Evolutionary conservation across 2,888 invertebrate species (phyloP), one percentile per base, ranked within the genome.

Genomic region (Congeria kusceri): DNA sequence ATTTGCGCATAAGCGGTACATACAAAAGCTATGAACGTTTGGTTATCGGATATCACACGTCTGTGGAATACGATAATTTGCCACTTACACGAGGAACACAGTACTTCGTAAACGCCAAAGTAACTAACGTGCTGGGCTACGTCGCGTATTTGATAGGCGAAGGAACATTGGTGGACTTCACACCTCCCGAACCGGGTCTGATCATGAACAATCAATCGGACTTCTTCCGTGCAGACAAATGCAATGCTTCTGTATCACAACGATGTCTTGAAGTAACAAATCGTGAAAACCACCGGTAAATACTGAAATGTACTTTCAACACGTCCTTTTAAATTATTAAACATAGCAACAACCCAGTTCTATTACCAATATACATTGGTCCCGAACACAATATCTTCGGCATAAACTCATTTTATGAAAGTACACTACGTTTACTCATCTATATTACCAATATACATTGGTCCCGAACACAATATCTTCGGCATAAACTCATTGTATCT

Each of bases 141-240:
- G 74, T 68, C 23, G 79, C 80, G 11, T 79, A 75, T 58, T 47
- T 87, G 20, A 46, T 84, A 15, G 86, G 88, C 0, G 53, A 69
- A 39, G 88, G 87, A 7, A 89, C 87, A 0, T 81, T 86, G 72
- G 80, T 83, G 3, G 89, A 89, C 53, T 86, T 87, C 53, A 88
- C 87, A 0, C 85, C 87, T 18, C 89, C 89, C 9, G 86, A 85
- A 61, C 86, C 89, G 9, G 89, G 88, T 1, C 65, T 65, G 27
- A 57, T 88, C 3, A 80, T 75, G 1, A 80, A 83, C 27, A 63
- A 68, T 0, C 53, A 49, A 1, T 39, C 59, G 9, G 88, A 88
- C 44, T 62, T 59, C 20, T 56, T 86, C 0, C 32, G 32, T 15
- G 81, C 83, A 5, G 86, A 86, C 70, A 69, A 68, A 11, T 88